phyloP scores from a whole-genome alignment of 2,888 invertebrate species.

The Sclerodermus sp. region DNA sequence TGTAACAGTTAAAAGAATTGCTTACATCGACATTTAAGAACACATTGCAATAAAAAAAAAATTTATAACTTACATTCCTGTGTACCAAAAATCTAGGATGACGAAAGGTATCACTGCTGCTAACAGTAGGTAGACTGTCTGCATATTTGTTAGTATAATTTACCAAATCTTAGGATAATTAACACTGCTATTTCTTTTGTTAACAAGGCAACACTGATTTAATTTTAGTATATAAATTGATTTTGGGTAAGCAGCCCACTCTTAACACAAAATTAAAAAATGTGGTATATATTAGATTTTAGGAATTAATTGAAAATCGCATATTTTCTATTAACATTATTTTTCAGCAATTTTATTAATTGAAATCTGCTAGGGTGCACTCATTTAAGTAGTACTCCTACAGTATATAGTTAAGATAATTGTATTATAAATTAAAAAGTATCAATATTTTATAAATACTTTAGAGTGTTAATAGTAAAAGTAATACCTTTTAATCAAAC shows the following conservation, averaged over 20 bases:
- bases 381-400: too few species aligned
- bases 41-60: not conserved
- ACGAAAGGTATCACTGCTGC: slow-evolving; percentile 44
- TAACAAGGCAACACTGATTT: too few species aligned
- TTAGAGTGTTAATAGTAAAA: not conserved
- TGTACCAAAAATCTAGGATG: slow-evolving; percentile 52
- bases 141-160: slow-evolving; percentile 47
- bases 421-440: too few species aligned
- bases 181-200: too few species aligned
- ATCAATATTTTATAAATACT: not conserved
- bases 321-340: too few species aligned
- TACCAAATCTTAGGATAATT: slow-evolving; percentile 11
- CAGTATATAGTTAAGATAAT: too few species aligned
- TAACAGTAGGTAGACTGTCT: slow-evolving; percentile 45
- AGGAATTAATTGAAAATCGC: slow-evolving; percentile 6
- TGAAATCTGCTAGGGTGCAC: too few species aligned
- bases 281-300: not conserved
- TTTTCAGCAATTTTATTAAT: too few species aligned
- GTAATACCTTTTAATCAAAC: slow-evolving; percentile 44
- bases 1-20: not conserved
- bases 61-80: slow-evolving; percentile 49
- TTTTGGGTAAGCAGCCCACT: too few species aligned
- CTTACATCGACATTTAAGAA: not conserved
- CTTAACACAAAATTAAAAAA: too few species aligned
- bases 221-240: too few species aligned